Conservation (phyloP, 2,113 vertebrate species). For the Chionis minor region DNA sequence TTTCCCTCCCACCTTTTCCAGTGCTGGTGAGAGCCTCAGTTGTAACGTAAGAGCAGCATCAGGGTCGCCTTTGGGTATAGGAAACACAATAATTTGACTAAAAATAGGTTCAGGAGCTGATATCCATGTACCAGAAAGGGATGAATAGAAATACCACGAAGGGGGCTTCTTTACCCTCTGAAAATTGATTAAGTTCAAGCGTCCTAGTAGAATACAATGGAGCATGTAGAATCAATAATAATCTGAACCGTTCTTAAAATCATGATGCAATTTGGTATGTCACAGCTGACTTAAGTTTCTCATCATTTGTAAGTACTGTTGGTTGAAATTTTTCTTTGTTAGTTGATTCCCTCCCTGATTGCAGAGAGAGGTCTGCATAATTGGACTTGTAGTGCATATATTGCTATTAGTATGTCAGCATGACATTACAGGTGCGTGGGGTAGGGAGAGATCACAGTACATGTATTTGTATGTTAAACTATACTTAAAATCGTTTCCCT, state of each 20-base stretch:
- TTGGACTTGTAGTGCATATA: neutral
- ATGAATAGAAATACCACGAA: neutral
- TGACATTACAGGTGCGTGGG: neutral
- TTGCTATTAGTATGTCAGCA: neutral
- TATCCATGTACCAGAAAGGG: neutral
- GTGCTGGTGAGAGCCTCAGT: neutral
- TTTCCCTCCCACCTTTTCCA: neutral
- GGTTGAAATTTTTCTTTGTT: neutral
- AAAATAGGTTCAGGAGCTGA: neutral
- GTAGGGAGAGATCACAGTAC: neutral
- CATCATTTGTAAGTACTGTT: neutral
- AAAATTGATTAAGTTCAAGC: neutral
- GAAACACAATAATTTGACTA: neutral
- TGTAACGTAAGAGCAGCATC: neutral
- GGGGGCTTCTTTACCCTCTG: neutral
- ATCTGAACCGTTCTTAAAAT: neutral
- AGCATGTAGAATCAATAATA: neutral
- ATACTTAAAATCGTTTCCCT: neutral
- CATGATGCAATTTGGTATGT: neutral
- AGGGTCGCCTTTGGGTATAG: neutral
- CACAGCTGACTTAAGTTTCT: neutral
- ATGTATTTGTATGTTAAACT: neutral
- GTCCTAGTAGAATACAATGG: neutral
- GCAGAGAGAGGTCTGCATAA: neutral
- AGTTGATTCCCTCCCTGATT: neutral